Conservation (phyloP, 2,888 invertebrate genomes). For the Amiota communis region DNA sequence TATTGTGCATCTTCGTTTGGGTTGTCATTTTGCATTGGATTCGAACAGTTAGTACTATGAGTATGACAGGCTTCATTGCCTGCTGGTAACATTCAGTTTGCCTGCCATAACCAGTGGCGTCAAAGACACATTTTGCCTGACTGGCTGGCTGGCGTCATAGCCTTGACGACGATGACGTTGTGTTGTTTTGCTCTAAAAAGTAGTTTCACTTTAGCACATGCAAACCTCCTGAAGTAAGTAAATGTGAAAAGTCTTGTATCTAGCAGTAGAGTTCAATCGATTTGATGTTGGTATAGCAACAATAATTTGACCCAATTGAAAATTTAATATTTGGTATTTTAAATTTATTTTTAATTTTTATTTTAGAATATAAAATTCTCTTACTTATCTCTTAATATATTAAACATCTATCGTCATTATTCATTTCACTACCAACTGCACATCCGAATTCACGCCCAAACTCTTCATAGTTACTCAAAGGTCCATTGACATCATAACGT, state of each 20-base stretch:
- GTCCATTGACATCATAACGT: conserved; percentile 63
- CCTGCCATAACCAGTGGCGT: conserved; percentile 3
- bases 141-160: conserved; percentile 7
- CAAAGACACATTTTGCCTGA: conserved; percentile 15
- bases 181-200: not conserved
- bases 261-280: not conserved
- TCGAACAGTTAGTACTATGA: no score
- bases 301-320: not conserved
- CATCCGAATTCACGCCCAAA: conserved; percentile 69
- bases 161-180: not conserved
- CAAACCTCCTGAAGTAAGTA: not conserved
- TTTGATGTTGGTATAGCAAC: not conserved
- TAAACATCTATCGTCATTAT: conserved; percentile 67
- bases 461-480: conserved; percentile 60
- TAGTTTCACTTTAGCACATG: not conserved
- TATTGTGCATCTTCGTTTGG: not conserved
- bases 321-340: conserved; percentile 1
- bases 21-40: not conserved
- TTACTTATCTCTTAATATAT: conserved; percentile 51
- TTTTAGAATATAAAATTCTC: conserved; percentile 3
- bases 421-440: conserved; percentile 64
- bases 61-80: not conserved
- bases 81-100: conserved; percentile 3
- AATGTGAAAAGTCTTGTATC: not conserved
- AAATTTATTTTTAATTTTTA: conserved; percentile 11